Conservation (phyloP, 2,797 vertebrate genomes). For the Tachyglossus aculeatus region DNA sequence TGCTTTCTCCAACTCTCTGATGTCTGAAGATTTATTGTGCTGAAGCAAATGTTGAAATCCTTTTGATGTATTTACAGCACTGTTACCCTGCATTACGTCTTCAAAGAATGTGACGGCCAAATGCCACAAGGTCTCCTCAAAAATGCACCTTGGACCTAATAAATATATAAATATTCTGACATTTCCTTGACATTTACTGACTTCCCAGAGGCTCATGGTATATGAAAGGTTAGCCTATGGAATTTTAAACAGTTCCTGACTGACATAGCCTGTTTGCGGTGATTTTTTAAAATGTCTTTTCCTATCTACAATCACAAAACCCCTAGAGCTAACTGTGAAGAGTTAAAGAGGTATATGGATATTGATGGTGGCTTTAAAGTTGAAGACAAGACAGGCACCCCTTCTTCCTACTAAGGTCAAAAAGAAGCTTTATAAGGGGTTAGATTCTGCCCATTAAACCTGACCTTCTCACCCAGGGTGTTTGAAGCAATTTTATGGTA, state of each 20-base stretch:
- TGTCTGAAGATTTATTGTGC: not conserved
- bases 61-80: constrained; percentile 17
- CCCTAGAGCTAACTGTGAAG: not conserved
- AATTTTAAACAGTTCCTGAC: constrained; percentile 58
- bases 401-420: not conserved
- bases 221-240: constrained; percentile 38
- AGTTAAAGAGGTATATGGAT: not conserved
- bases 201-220: constrained; percentile 45
- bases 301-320: not conserved
- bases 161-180: constrained; percentile 59
- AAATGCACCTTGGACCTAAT: constrained; percentile 36
- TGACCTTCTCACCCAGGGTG: not conserved
- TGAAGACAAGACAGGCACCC: not conserved
- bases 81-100: constrained; percentile 30
- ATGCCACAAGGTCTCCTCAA: constrained; percentile 51
- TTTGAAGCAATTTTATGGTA: not conserved
- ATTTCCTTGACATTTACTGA: constrained; percentile 65
- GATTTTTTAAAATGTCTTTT: constrained; percentile 11
- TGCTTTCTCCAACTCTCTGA: not conserved
- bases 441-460: not conserved
- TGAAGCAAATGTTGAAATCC: not conserved
- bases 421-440: not conserved
- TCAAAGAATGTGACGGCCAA: constrained; percentile 49
- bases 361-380: not conserved
- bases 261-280: not conserved